These are phyloP conservation scores for Melanchra persicariae DNA, from an alignment of 2,888 invertebrate genomes.

Conservation along the genomic window DNA sequence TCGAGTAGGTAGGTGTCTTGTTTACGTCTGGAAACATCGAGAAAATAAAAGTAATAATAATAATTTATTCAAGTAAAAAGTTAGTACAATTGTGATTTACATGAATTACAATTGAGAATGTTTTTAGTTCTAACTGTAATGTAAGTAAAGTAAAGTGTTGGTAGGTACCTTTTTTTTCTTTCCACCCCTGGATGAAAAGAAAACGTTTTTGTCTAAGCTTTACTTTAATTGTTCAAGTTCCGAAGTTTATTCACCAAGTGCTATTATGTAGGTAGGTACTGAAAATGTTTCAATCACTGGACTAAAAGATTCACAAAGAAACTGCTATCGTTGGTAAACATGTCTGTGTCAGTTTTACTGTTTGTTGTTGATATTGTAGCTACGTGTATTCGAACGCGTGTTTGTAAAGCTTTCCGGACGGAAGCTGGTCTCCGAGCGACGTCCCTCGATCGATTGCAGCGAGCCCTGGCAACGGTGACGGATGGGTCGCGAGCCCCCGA, in stretches of 20 bases:
- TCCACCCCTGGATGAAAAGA: background rate
- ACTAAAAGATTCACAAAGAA: background rate
- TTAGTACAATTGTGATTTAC: too few species aligned
- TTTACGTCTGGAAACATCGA: slow-evolving; percentile 14
- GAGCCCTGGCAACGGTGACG: slow-evolving; percentile 48
- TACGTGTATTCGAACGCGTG: slow-evolving; percentile 21
- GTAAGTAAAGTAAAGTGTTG: too few species aligned
- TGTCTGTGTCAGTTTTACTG: background rate
- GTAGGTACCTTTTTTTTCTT: slow-evolving; percentile 7
- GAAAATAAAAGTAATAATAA: slow-evolving; percentile 30
- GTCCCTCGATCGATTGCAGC: slow-evolving; percentile 73
- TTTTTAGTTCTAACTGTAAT: too few species aligned
- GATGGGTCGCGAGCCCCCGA: slow-evolving; percentile 48
- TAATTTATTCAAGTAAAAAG: too few species aligned
- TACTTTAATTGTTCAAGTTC: slow-evolving; percentile 22
- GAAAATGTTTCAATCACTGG: slow-evolving; percentile 3
- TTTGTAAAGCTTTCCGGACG: slow-evolving; percentile 45
- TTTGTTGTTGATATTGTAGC: slow-evolving; percentile 20
- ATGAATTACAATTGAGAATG: too few species aligned
- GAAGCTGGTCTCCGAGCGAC: slow-evolving; percentile 70
- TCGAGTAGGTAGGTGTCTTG: background rate
- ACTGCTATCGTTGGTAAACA: slow-evolving; percentile 5
- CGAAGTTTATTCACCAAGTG: slow-evolving; percentile 21
- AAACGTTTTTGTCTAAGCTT: slow-evolving; percentile 13
- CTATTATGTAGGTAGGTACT: background rate